Percentiles rank a stretch among this genome's conserved stretches.
Evolutionary conservation across 2,888 invertebrate species (phyloP).

Genomic region (Sarcophaga subvicina): DNA sequence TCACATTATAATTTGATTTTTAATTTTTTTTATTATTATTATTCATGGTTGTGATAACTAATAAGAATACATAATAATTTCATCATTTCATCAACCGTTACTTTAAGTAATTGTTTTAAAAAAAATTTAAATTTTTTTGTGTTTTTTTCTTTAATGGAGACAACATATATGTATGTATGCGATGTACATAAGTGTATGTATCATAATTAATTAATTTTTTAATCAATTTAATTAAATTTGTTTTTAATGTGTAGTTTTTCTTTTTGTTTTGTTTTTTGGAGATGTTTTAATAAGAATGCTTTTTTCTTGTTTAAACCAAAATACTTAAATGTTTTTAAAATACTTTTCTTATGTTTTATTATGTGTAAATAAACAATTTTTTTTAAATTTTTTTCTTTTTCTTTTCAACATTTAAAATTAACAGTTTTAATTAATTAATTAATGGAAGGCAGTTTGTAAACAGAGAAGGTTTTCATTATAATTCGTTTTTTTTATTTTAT

Average conservation of each 20-base stretch:
- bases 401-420: slow-evolving; percentile 62
- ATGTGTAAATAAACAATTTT: slow-evolving; percentile 53
- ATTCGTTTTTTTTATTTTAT: slow-evolving; percentile 45
- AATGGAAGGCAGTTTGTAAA: slow-evolving; percentile 69
- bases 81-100: not conserved
- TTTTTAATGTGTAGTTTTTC: slow-evolving; percentile 20
- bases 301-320: not conserved
- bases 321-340: not conserved
- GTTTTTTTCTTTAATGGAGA: too few species aligned
- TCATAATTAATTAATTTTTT: slow-evolving; percentile 47
- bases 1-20: slow-evolving; percentile 41
- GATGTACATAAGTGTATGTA: slow-evolving; percentile 36
- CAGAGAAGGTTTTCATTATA: slow-evolving; percentile 61
- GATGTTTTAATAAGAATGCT: not conserved
- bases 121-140: not conserved
- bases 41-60: not conserved
- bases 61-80: slow-evolving; percentile 9
- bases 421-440: slow-evolving; percentile 51
- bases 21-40: slow-evolving; percentile 23
- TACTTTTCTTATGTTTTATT: slow-evolving; percentile 14
- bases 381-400: slow-evolving; percentile 17
- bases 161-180: too few species aligned
- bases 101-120: slow-evolving; percentile 25
- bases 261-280: slow-evolving; percentile 25
- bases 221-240: slow-evolving; percentile 24